Percentiles rank a stretch among this genome's conserved stretches.
Evolutionary conservation across 1,140 invertebrate genomes (phyloP).

Genomic region (Epicauta chinensis): DNA sequence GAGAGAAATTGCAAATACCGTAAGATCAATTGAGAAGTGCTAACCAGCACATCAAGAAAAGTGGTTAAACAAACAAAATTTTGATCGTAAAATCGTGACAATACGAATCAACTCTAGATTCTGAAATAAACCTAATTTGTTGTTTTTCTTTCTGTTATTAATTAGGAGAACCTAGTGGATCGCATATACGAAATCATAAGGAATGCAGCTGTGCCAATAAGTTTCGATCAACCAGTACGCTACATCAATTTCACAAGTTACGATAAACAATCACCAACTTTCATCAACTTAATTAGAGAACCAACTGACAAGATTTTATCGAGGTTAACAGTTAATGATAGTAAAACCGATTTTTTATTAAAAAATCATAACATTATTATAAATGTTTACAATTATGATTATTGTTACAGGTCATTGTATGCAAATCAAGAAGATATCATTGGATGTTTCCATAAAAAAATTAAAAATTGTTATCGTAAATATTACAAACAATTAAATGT

Average conservation of each 20-base stretch:
- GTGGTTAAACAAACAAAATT: too few relatives aligned
- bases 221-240: constrained; percentile 57
- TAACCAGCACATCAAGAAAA: too few relatives aligned
- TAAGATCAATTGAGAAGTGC: too few relatives aligned
- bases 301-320: constrained; percentile 47
- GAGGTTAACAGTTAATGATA: constrained; percentile 27
- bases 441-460: background rate
- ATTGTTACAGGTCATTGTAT: constrained; percentile 5
- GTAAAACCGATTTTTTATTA: background rate
- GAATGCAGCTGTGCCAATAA: constrained; percentile 51
- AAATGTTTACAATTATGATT: background rate
- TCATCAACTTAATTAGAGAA: constrained; percentile 60
- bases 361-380: constrained; percentile 6
- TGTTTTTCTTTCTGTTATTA: too few relatives aligned
- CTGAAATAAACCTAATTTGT: too few relatives aligned
- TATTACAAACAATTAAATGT: constrained; percentile 47
- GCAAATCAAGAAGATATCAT: constrained; percentile 8
- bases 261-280: constrained; percentile 54
- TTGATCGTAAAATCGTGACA: too few relatives aligned
- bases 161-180: constrained; percentile 52
- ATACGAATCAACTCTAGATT: too few relatives aligned
- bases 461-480: too few relatives aligned
- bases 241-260: constrained; percentile 60
- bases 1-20: too few relatives aligned
- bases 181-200: constrained; percentile 49